Conservation (phyloP, 2,888 invertebrate species). For the Lasioglossum malachurum region DNA sequence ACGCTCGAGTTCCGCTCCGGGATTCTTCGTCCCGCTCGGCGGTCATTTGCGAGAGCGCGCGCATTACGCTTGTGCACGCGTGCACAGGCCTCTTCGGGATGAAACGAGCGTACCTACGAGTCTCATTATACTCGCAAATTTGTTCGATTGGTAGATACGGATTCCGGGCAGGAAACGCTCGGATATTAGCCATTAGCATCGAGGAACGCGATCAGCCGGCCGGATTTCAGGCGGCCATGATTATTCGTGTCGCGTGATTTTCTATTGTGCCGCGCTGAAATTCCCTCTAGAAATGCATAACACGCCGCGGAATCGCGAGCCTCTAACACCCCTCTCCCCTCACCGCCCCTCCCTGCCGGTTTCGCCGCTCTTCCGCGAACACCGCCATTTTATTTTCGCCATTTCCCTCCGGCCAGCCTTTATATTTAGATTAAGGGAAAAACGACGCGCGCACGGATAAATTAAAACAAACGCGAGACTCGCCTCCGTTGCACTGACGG, state of each 20-base stretch:
- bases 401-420: neutral
- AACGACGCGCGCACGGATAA: neutral
- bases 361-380: neutral
- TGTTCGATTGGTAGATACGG: slow-evolving; percentile 68
- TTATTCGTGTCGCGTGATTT: slow-evolving; percentile 61
- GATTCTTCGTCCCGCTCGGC: slow-evolving; percentile 9
- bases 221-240: slow-evolving; percentile 52
- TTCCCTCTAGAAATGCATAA: neutral
- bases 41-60: slow-evolving; percentile 5
- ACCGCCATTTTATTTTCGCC: neutral
- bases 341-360: neutral
- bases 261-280: slow-evolving; percentile 33
- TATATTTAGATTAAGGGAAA: neutral
- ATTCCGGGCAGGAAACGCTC: slow-evolving; percentile 63
- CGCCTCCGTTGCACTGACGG: neutral
- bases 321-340: neutral
- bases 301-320: slow-evolving; percentile 6
- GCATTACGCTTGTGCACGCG: slow-evolving; percentile 16
- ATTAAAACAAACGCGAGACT: neutral
- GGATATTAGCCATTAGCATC: slow-evolving; percentile 77
- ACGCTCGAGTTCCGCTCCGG: neutral
- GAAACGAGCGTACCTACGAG: slow-evolving; percentile 57
- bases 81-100: slow-evolving; percentile 24
- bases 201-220: slow-evolving; percentile 68
- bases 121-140: slow-evolving; percentile 72